Evolutionary conservation across 1,140 invertebrate genomes (phyloP), one percentile per base, ranked within the genome.

Genomic region (Temnothorax longispinosus): DNA sequence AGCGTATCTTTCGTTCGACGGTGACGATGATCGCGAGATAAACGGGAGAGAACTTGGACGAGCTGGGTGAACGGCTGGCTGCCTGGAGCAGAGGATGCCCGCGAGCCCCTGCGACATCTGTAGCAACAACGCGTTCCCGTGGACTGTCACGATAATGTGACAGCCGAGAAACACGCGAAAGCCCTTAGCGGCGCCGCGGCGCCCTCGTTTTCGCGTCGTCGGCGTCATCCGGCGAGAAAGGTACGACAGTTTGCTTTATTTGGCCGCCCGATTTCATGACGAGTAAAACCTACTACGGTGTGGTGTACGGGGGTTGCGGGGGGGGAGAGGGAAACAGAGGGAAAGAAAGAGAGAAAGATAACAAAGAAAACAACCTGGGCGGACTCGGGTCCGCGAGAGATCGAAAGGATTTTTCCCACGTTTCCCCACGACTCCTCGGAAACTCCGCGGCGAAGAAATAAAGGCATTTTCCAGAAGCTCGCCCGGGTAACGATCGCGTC

Each of bases 91-190:
- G 32, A 82, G 47, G 78, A 90, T 82, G 77, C 74, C 80, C 58
- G 72, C 15, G 85, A 82, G 52, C 75, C 44, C 56, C 27, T 27
- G 27, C 27, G 76, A 85, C 81, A 85, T 84, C 67, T 81, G 71
- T 44, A 69, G 85, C 67, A 87, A 84, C 80, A 84, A 86, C 88
- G 72, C 67, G 58, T 52, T 76, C 44, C 65, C 74, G 74, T 87
- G 60, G 62, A 74, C 91, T 92, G 92, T 92, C 91, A 87, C 85
- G 88, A 65, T 93, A 92, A 93, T 90, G 91, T 91, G 93, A 93
- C 92, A 93, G 92, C 56, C 69, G 87, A 90, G 90, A 92, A 93
- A 92, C 91, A 92, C 91, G 77, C 90, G 90, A 90, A 90, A 93
- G 84, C 87, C 84, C 78, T 85, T 75, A 82, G 88, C 77, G 58